A percentile compares a stretch with the other conserved stretches of the same genome.
phyloP scores from a whole-genome alignment of 2,888 invertebrate species.

The Lasius platythorax region DNA sequence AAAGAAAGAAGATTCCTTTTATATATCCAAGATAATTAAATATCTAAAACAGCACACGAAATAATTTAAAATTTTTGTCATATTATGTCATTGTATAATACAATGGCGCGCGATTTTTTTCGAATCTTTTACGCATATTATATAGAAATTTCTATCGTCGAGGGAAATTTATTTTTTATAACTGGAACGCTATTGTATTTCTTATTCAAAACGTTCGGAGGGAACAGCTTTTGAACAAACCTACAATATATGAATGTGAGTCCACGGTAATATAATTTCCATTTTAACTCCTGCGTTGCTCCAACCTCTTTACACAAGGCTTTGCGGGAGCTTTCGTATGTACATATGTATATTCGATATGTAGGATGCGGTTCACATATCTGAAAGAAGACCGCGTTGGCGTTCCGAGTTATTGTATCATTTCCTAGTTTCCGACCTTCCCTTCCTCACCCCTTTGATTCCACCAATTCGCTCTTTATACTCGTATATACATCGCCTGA shows the following conservation, averaged over 20 bases:
- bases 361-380: neutral
- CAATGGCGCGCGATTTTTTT: neutral
- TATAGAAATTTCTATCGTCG: neutral
- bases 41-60: neutral
- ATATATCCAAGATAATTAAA: neutral
- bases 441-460: neutral
- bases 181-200: neutral
- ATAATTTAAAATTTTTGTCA: neutral
- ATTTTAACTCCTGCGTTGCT: conserved; percentile 20
- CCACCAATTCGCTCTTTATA: neutral
- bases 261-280: conserved; percentile 24
- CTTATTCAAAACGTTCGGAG: neutral
- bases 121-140: neutral
- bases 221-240: neutral
- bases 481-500: conserved; percentile 19
- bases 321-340: neutral
- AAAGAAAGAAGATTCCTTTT: neutral
- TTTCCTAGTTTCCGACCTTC: conserved; percentile 12
- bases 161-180: neutral
- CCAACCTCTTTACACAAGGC: neutral
- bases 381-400: conserved; percentile 14
- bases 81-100: neutral
- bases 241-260: neutral
- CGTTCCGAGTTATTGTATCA: conserved; percentile 1
- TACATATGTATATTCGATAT: neutral